Evolutionary conservation across 2,888 invertebrate species (phyloP), one percentile per base, ranked within the genome.

Genomic region (Dione vanillae): DNA sequence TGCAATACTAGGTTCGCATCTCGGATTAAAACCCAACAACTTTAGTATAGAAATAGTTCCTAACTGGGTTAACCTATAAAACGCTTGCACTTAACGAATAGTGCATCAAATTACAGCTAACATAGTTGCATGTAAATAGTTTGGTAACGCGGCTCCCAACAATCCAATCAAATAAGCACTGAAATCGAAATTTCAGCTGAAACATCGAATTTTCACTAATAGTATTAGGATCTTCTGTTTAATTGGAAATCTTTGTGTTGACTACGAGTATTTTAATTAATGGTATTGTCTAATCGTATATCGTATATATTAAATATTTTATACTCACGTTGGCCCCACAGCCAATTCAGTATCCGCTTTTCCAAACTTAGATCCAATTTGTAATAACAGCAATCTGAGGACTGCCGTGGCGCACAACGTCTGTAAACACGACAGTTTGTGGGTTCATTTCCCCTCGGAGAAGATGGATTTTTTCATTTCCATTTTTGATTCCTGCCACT

Each of bases 161-260:
- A 8, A 54, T 54, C 52, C 52, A 54, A 54, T 54, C 52, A 54
- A 54, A 54, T 54, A 35, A 27, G 27, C 52, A n/a, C 45, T 47
- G 16, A 47, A 54, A 35, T 54, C 14, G 35, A 54, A 54, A 54
- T 54, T 54, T 35, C 52, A 10, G n/a, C 52, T 54, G n/a, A n/a
- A 35, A 54, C 9, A 35, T 14, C 27, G 14, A 52, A 52, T 9
- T 52, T 52, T 14, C 27, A 35, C 27, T 54, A 35, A n/a, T 27
- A 35, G 14, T 35, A 54, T 52, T 52, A 12, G 20, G 27, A 7
- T 35, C n/a, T 54, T 54, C n/a, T 2, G n/a, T 35, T 54, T 35
- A 54, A 54, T 35, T 54, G 8, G 20, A 16, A 47, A 16, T 47
- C 27, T 27, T 52, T 14, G 8, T 10, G 52, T 52, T 27, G 35